Evolutionary conservation across 2,888 invertebrate genomes (phyloP), one percentile per base, ranked within the genome.

Genomic region (Ctenicera cuprea): DNA sequence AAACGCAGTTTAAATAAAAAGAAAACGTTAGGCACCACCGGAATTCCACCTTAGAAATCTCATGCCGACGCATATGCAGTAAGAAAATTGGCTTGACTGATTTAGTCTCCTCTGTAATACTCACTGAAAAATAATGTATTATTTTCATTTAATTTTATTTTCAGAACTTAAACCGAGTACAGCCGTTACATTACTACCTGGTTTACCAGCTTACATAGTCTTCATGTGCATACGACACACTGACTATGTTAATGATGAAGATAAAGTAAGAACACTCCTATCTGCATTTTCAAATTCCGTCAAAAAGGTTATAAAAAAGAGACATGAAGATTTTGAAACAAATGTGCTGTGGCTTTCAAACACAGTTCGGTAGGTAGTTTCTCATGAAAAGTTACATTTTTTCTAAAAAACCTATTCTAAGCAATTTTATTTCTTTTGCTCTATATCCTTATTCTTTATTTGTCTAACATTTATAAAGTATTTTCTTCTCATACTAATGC

Each of bases 171-270:
- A 92, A 77, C 94, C 95, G 0, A 89, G 92, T 74, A 89, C 92
- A 0, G 95, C 95, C 0, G 90, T 94, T 9, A 92, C 92, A 0
- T 87, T 96, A 0, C 88, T 96, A 0, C 98, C 98, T 0, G 97
- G 97, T 0, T 90, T 99, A 50, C 98, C 99, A 0, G 96, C 99
- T 0, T 99, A 98, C 87, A 94, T 99, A 43, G 87, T 98, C 0
- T 97, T 99, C 87, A 98, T 99, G 97, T 97, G 97, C 87, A 94
- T 99, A 72, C 91, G 98, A 16, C 97, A 97, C 86, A 97, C 96
- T 37, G 99, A 99, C 88, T 94, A 95, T 83, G 92, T 95, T 62
- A 97, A 98, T 85, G 97, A 98, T 83, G 99, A 99, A 82, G 94
- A 95, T 57, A 96, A 96, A 88, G 96, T 96, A 76, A 92, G 94